Evolutionary conservation across 1,140 invertebrate genomes (phyloP).

Genomic region (Calosoma granatense): DNA sequence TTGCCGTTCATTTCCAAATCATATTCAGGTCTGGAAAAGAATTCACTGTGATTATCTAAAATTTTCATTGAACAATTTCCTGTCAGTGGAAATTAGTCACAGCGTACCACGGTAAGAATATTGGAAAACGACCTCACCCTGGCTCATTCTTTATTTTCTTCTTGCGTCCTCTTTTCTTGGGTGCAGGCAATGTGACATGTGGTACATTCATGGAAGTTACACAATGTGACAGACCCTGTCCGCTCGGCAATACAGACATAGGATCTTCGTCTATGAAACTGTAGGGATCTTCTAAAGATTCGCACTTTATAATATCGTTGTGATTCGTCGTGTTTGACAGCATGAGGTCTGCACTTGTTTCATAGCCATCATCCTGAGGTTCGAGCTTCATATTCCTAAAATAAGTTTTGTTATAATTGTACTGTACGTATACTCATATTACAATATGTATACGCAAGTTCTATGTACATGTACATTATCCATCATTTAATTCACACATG

Average conservation of each 20-base stretch:
- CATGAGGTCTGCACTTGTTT: conserved; percentile 71
- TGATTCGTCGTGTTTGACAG: conserved; percentile 33
- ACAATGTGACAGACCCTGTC: conserved; percentile 14
- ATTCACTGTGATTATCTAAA: background rate
- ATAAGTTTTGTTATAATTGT: too few species aligned
- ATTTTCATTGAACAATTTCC: background rate
- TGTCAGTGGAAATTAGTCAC: background rate
- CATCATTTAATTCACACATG: background rate
- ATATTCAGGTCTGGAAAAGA: conserved; percentile 47
- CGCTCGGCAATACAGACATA: conserved; percentile 39
- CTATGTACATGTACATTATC: background rate
- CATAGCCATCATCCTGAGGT: conserved; percentile 74
- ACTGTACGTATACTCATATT: conserved; percentile 37
- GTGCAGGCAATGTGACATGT: conserved; percentile 49
- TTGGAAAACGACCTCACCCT: conserved; percentile 34
- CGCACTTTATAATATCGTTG: conserved; percentile 45
- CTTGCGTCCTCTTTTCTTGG: conserved; percentile 73
- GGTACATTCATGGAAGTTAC: conserved; percentile 15
- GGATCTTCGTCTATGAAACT: conserved; percentile 70
- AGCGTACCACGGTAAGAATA: conserved; percentile 9
- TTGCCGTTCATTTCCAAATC: conserved; percentile 51
- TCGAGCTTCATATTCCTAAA: conserved; percentile 55
- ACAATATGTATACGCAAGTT: background rate
- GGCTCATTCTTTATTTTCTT: conserved; percentile 60
- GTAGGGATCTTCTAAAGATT: conserved; percentile 61